Conservation (phyloP, 1,140 invertebrate genomes). For the Eulimnadia texana region DNA sequence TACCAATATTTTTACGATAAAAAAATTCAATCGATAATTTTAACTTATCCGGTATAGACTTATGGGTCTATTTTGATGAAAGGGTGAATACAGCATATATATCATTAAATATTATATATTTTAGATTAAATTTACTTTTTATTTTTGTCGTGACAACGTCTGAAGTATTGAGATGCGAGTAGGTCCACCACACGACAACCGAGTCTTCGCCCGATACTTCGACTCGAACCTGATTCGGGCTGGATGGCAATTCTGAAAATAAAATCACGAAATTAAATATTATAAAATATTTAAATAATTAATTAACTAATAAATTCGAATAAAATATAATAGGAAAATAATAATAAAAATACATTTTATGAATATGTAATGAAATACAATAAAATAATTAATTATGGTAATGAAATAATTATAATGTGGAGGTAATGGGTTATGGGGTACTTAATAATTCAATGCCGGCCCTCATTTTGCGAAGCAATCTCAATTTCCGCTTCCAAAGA, state of each 20-base stretch:
- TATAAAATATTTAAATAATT: neutral
- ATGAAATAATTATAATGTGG: too few relatives aligned
- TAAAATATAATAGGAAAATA: constrained; percentile 19
- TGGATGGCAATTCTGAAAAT: constrained; percentile 18
- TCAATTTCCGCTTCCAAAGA: constrained; percentile 34
- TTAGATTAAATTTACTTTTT: neutral
- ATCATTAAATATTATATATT: neutral
- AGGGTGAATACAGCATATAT: too few relatives aligned
- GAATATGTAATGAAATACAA: too few relatives aligned
- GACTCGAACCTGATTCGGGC: constrained; percentile 20
- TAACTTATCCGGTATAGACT: too few relatives aligned
- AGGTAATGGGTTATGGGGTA: too few relatives aligned
- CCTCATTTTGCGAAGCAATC: constrained; percentile 35
- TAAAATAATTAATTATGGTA: too few relatives aligned
- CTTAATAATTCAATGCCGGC: constrained; percentile 35
- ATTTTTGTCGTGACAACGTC: neutral
- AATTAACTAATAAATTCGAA: neutral
- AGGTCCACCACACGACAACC: constrained; percentile 27
- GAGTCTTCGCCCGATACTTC: constrained; percentile 23
- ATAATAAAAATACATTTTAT: too few relatives aligned
- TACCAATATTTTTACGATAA: too few relatives aligned
- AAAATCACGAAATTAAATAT: neutral
- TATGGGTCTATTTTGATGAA: too few relatives aligned
- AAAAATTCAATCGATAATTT: too few relatives aligned
- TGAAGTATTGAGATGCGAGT: constrained; percentile 27